Percentiles rank a stretch among this genome's conserved stretches.
These are phyloP conservation scores for Cacatua alba DNA, from an alignment of 2,113 vertebrate species.

Conservation along the genomic window DNA sequence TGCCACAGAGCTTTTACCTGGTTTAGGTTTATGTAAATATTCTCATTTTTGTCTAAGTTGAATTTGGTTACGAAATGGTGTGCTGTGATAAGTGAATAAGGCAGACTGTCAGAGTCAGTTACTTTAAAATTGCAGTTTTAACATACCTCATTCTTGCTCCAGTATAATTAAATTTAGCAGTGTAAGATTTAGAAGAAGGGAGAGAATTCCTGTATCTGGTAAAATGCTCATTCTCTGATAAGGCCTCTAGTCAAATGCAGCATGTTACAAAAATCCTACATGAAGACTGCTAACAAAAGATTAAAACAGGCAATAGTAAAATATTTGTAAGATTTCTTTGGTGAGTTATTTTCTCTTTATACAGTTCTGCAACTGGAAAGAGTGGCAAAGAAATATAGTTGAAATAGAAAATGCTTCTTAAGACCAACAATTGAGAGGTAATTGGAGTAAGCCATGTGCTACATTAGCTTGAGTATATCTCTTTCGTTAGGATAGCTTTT, in stretches of 20 bases:
- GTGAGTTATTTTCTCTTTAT: background rate
- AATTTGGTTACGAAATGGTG: background rate
- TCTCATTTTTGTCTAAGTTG: background rate
- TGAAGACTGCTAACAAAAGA: background rate
- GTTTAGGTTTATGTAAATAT: background rate
- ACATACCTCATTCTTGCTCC: background rate
- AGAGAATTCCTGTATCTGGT: background rate
- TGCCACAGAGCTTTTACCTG: background rate
- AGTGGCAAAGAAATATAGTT: background rate
- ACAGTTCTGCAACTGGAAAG: background rate
- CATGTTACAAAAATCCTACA: background rate
- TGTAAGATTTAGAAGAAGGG: background rate
- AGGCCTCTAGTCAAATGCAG: background rate
- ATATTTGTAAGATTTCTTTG: background rate
- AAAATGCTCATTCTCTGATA: background rate
- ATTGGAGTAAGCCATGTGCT: background rate
- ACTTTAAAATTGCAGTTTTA: background rate
- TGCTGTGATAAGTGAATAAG: background rate
- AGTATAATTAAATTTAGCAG: background rate
- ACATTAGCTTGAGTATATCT: background rate
- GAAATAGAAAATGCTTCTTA: background rate
- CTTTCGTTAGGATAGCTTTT: background rate
- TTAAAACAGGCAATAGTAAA: background rate
- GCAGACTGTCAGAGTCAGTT: background rate
- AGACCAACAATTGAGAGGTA: background rate